Base-by-base conservation (phyloP, 2,888 invertebrate species). In the Melanargia galathea region DNA sequence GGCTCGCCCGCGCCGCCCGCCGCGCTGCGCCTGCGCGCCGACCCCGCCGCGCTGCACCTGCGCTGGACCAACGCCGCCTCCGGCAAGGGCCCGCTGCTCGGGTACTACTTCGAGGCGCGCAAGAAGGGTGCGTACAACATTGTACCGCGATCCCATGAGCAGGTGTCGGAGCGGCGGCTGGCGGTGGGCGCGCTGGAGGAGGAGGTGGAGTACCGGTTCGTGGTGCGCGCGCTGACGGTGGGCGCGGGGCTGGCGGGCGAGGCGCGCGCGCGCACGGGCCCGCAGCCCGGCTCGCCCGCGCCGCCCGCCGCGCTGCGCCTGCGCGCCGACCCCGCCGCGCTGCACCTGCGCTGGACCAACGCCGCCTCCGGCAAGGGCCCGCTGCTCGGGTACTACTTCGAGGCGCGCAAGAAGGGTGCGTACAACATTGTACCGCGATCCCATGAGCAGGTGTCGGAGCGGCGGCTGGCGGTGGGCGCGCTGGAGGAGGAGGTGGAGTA, bases 401-500 rank as follows among this genome's bases (percentile, higher is more conserved):
- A 97, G 83, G 95, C 95, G n/a, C 93, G 94, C 71, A 93, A 95
- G 75, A 94, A 95, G 93, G 96, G 96, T 96, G 16, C 10, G 56
- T 24, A 40, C 13, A 0, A 1, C 3, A 16, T 20, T 13, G 7
- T 40, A 11, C 7, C 1, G 10, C 40, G n/a, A n/a, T n/a, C n/a
- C n/a, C n/a, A n/a, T n/a, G n/a, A 98, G 83, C 97, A 97, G 85
- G 97, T 98, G 8, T 94, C 95, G 0, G 95, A 95, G 64, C 95
- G 95, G 0, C 95, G 93, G 68, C 91, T 98, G 20, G 93, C 95
- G 11, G 95, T 98, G 11, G 96, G 96, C 78, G 95, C 96, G 63
- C 90, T 99, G 43, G 97, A 98, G 81, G 98, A 99, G 87, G 96
- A 97, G 84, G 96, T 96, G n/a, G 96, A 96, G 43, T 99, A 99